phyloP scores from a whole-genome alignment of 2,888 invertebrate genomes.

The Ochropacha duplaris region DNA sequence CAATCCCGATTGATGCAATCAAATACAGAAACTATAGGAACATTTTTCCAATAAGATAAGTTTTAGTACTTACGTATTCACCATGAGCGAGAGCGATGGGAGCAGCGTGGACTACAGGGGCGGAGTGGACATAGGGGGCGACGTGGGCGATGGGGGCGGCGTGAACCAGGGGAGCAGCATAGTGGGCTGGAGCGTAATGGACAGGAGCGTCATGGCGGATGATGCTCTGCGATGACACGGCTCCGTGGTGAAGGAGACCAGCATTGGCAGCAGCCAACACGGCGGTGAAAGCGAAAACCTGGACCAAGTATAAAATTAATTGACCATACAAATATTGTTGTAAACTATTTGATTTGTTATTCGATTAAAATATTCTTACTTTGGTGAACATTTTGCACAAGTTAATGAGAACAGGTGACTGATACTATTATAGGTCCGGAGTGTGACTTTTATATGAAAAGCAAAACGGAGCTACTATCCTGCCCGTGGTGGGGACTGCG shows the following conservation, averaged over 20 bases:
- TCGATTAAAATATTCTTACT: constrained; percentile 53
- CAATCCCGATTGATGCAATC: no score
- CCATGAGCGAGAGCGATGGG: constrained; percentile 55
- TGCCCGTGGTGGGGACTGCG: constrained; percentile 69
- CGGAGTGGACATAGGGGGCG: constrained; percentile 52
- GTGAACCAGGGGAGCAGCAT: constrained; percentile 38
- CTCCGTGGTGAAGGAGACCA: constrained; percentile 78
- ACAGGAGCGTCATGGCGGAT: constrained; percentile 71
- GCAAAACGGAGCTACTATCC: constrained; percentile 74
- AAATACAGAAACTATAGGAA: no score
- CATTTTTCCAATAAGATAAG: no score
- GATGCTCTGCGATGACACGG: constrained; percentile 80
- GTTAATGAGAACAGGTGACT: constrained; percentile 78
- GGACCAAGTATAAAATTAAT: constrained; percentile 19
- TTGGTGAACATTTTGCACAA: constrained; percentile 81
- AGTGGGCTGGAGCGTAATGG: constrained; percentile 48
- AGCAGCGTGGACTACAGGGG: constrained; percentile 60
- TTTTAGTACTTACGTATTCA: constrained; percentile 58
- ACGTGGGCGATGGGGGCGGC: constrained; percentile 50
- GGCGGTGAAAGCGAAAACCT: constrained; percentile 75
- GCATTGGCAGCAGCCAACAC: constrained; percentile 80
- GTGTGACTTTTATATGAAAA: constrained; percentile 81
- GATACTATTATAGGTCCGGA: constrained; percentile 74
- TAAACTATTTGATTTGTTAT: constrained; percentile 10
- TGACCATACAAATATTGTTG: constrained; percentile 11